These are phyloP conservation scores for Fringilla coelebs DNA, from an alignment of 2,797 vertebrate species.

Conservation along the genomic window DNA sequence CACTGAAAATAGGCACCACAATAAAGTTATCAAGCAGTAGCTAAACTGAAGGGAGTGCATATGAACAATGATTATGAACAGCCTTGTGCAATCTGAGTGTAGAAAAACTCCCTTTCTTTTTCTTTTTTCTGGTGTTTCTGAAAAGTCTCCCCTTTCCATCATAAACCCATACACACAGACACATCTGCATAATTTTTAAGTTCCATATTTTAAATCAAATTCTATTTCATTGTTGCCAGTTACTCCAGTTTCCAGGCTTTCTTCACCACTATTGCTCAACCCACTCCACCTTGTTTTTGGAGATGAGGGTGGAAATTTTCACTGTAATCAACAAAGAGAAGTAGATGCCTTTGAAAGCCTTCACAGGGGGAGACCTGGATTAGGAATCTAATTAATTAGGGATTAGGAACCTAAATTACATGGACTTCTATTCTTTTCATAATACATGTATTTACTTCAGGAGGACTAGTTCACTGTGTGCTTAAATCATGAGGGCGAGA, in stretches of 20 bases:
- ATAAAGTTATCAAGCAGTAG: neutral
- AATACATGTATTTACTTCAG: neutral
- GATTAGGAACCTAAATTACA: slow-evolving; percentile 34
- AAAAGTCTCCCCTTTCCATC: neutral
- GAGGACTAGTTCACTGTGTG: neutral
- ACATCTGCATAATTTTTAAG: neutral
- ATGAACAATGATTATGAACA: neutral
- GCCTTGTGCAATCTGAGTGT: neutral
- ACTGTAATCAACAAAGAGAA: slow-evolving; percentile 24
- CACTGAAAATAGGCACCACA: neutral
- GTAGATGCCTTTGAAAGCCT: slow-evolving; percentile 30
- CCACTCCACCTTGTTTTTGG: neutral
- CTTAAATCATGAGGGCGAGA: neutral
- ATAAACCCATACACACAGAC: neutral
- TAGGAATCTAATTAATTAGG: slow-evolving; percentile 53
- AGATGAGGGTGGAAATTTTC: slow-evolving; percentile 33
- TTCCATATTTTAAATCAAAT: neutral
- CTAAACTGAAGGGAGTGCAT: neutral
- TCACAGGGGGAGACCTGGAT: slow-evolving; percentile 21
- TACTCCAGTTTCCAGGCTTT: neutral
- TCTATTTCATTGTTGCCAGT: neutral
- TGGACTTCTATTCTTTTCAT: neutral
- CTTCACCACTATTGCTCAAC: neutral
- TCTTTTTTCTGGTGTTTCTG: neutral
- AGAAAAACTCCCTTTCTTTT: neutral